Evolutionary conservation across 2,888 invertebrate species (phyloP).

Genomic region (Drosophila setosimentum): DNA sequence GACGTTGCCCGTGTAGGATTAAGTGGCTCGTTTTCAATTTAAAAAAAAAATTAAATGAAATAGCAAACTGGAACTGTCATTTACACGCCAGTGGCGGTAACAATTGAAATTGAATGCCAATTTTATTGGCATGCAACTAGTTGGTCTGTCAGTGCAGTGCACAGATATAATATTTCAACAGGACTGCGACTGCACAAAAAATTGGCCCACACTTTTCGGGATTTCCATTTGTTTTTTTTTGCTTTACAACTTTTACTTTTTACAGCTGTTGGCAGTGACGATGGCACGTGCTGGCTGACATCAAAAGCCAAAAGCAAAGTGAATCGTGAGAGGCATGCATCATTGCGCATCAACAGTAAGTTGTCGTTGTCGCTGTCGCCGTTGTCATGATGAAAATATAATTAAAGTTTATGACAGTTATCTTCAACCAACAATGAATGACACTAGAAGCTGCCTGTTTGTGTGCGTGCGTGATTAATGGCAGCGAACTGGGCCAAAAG

Average conservation of each 20-base stretch:
- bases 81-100: conserved; percentile 46
- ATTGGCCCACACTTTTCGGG: conserved; percentile 27
- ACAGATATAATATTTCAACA: conserved; percentile 68
- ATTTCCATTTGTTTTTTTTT: conserved; percentile 26
- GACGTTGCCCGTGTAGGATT: conserved; percentile 56
- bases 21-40: conserved; percentile 65
- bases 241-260: conserved; percentile 21
- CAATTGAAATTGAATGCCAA: conserved; percentile 73
- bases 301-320: conserved; percentile 16
- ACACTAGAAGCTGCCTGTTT: conserved; percentile 33
- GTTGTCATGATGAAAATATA: conserved; percentile 75
- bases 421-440: conserved; percentile 72
- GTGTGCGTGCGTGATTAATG: conserved; percentile 63
- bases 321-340: conserved; percentile 41
- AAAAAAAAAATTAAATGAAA: conserved; percentile 34
- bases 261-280: conserved; percentile 34
- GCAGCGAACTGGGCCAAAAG: conserved; percentile 31
- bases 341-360: conserved; percentile 42
- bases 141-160: conserved; percentile 67
- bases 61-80: conserved; percentile 34
- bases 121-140: conserved; percentile 76
- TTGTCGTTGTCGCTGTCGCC: conserved; percentile 33
- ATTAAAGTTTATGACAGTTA: conserved; percentile 81
- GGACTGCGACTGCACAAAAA: conserved; percentile 30
- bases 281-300: conserved; percentile 65